Percentiles rank a stretch among this genome's conserved stretches.
phyloP scores from a whole-genome alignment of 2,888 invertebrate species.

The Heliconius ismenius region DNA sequence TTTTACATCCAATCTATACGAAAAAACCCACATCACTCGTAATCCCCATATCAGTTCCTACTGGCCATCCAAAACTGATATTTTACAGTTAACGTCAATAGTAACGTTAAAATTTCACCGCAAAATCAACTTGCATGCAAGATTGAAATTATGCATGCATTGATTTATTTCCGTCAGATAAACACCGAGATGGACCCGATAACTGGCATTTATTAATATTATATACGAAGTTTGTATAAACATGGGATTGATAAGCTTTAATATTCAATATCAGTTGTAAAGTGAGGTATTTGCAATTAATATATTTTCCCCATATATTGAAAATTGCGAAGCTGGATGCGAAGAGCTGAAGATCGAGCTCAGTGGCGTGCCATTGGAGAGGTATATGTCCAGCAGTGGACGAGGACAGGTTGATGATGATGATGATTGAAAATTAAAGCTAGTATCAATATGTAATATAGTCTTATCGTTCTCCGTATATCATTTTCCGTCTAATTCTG shows the following conservation, averaged over 20 bases:
- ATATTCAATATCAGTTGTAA: not conserved
- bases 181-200: slow-evolving; percentile 28
- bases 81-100: slow-evolving; percentile 34
- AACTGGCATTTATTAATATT: slow-evolving; percentile 26
- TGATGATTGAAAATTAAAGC: too few species aligned
- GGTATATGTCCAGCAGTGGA: too few species aligned
- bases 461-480: too few species aligned
- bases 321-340: too few species aligned
- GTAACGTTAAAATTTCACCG: slow-evolving; percentile 25
- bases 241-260: not conserved
- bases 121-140: slow-evolving; percentile 29
- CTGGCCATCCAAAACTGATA: slow-evolving; percentile 40
- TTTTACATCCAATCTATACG: not conserved
- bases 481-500: too few species aligned
- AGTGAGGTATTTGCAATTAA: not conserved
- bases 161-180: slow-evolving; percentile 31
- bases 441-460: too few species aligned
- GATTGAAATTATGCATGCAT: slow-evolving; percentile 34
- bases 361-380: too few species aligned
- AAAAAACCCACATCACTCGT: not conserved
- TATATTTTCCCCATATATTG: not conserved
- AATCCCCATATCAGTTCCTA: slow-evolving; percentile 17
- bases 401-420: too few species aligned
- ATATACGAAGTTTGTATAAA: not conserved
- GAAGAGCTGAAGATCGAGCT: too few species aligned